A percentile compares a stretch with the other conserved stretches of the same genome.
Conservation (phyloP, 2,888 invertebrate species). For the Latrodectus elegans region DNA sequence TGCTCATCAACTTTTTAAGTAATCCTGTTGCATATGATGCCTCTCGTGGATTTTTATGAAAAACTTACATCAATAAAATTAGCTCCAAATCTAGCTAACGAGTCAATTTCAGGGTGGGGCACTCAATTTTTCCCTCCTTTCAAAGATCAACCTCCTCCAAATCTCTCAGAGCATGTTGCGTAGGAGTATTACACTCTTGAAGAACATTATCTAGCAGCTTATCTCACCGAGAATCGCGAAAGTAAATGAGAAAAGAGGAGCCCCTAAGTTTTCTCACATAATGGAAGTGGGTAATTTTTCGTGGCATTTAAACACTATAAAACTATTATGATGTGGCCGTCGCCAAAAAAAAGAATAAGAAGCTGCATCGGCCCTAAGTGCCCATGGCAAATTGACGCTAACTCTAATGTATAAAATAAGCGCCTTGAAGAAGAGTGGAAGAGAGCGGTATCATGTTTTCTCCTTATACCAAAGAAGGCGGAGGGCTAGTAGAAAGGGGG, state of each 20-base stretch:
- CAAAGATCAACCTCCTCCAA: no score
- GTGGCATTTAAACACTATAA: conserved; percentile 39
- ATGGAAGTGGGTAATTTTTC: conserved; percentile 20
- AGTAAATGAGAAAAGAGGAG: neutral
- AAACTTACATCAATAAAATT: no score
- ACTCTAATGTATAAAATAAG: conserved; percentile 58
- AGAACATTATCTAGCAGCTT: neutral
- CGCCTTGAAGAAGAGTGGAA: conserved; percentile 10
- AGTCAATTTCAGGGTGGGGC: no score
- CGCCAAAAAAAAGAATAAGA: conserved; percentile 2
- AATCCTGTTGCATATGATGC: no score
- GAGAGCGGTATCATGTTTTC: conserved; percentile 52
- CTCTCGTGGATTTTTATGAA: no score
- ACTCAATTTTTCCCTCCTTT: no score
- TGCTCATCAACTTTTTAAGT: no score
- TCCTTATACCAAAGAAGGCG: conserved; percentile 15
- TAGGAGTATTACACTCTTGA: neutral
- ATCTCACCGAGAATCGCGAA: neutral
- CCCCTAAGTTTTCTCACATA: neutral
- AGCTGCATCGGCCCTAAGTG: conserved; percentile 21
- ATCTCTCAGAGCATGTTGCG: neutral
- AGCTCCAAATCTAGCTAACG: no score
- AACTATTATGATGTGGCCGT: conserved; percentile 17
- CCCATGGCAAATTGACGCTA: conserved; percentile 42
- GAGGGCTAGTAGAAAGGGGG: conserved; percentile 38